phyloP scores from a whole-genome alignment of 1,140 invertebrate species.

The Cyclargus thomasi region DNA sequence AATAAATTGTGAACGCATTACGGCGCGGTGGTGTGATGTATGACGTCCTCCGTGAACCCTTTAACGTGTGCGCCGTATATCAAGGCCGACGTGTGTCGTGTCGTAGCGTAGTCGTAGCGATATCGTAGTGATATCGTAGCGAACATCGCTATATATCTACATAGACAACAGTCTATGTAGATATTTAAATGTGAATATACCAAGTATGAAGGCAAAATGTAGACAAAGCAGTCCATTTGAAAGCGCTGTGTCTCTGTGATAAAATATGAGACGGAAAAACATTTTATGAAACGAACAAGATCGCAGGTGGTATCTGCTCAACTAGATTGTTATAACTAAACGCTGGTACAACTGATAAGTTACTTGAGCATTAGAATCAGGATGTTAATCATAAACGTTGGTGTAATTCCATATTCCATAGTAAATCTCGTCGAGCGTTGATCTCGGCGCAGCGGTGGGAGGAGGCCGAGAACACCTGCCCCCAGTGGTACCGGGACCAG shows the following conservation, averaged over 20 bases:
- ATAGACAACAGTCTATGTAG: no score
- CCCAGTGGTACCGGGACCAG: conserved; percentile 60
- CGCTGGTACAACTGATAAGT: background rate
- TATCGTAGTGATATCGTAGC: no score
- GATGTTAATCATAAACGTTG: conserved; percentile 19
- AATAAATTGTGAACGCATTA: conserved; percentile 68
- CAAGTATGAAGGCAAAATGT: background rate
- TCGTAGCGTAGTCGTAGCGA: background rate
- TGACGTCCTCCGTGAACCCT: conserved; percentile 58
- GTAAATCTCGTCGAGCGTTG: conserved; percentile 69
- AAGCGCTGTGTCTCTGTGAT: background rate
- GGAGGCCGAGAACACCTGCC: conserved; percentile 70
- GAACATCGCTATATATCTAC: no score
- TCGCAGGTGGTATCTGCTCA: background rate
- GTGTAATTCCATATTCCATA: conserved; percentile 33
- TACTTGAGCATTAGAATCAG: conserved; percentile 15
- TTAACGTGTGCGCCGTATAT: conserved; percentile 26
- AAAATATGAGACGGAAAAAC: background rate
- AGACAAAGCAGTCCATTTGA: background rate
- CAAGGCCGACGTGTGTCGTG: background rate
- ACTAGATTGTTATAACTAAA: background rate
- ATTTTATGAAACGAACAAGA: background rate
- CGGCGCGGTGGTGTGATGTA: conserved; percentile 52
- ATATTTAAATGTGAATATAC: no score
- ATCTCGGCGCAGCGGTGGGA: conserved; percentile 65